Evolutionary conservation across 2,888 invertebrate species (phyloP).

Genomic region (Brenthis daphne): DNA sequence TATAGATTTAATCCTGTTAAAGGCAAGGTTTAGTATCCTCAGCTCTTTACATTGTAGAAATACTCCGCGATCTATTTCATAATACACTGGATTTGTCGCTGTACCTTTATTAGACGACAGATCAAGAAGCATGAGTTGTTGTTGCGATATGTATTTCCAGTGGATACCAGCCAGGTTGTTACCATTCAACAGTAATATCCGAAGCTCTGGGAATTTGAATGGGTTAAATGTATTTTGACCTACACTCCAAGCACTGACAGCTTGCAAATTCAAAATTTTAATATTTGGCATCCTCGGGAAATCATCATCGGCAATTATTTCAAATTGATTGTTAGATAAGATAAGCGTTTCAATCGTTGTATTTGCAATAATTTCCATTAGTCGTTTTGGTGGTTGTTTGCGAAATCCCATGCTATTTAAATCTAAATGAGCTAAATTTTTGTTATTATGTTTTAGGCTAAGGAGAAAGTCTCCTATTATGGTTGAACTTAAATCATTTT

Average conservation of each 20-base stretch:
- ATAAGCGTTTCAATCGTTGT: constrained; percentile 74
- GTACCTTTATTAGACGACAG: constrained; percentile 77
- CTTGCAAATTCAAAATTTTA: constrained; percentile 79
- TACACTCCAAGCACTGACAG: constrained; percentile 73
- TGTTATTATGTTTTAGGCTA: constrained; percentile 55
- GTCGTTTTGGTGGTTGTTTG: constrained; percentile 68
- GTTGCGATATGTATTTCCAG: constrained; percentile 70
- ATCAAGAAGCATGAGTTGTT: constrained; percentile 75
- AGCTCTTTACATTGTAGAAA: constrained; percentile 75
- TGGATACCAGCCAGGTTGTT: constrained; percentile 81
- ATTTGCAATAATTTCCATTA: constrained; percentile 76
- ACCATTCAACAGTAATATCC: constrained; percentile 72
- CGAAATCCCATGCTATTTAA: constrained; percentile 80
- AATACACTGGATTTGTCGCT: constrained; percentile 68
- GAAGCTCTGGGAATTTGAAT: constrained; percentile 74
- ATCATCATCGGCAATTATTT: constrained; percentile 69
- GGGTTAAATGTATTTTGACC: constrained; percentile 72
- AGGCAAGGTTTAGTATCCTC: constrained; percentile 76
- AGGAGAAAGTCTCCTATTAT: constrained; percentile 68
- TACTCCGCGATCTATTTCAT: constrained; percentile 73
- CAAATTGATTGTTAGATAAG: constrained; percentile 81
- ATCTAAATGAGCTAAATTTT: constrained; percentile 72
- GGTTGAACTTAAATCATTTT: constrained; percentile 76
- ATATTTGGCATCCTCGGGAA: constrained; percentile 82
- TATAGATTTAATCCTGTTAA: constrained; percentile 78